A percentile compares a stretch with the other conserved stretches of the same genome.
Evolutionary conservation across 2,797 vertebrate species (phyloP).

Genomic region (Chelon labrosus): DNA sequence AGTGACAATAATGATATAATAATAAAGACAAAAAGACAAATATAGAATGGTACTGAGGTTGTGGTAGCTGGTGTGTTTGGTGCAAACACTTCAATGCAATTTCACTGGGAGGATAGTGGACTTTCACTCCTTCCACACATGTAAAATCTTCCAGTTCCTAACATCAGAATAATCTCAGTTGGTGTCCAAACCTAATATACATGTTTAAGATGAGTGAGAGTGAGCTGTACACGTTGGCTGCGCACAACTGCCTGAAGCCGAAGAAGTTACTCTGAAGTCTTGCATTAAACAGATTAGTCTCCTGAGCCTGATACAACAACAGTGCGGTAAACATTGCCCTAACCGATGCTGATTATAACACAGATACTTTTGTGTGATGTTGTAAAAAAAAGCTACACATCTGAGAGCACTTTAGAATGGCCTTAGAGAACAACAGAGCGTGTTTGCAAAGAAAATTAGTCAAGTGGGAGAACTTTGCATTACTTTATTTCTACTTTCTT

Average conservation of each 20-base stretch:
- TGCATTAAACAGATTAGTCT: background rate
- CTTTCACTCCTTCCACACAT: no score
- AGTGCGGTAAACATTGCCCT: background rate
- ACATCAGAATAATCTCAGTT: no score
- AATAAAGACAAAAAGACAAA: no score
- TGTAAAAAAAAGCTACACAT: background rate
- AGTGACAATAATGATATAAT: no score
- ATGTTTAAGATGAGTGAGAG: background rate
- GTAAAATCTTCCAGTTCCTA: no score
- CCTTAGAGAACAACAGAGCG: constrained; percentile 2
- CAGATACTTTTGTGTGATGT: background rate
- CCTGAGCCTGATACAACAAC: background rate
- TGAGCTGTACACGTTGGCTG: background rate
- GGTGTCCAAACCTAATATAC: no score
- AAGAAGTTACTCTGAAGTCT: no score
- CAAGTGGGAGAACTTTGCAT: background rate
- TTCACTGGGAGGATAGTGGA: no score
- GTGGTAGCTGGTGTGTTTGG: background rate
- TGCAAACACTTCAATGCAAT: constrained; percentile 4
- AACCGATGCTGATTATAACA: background rate
- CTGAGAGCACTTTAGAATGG: background rate
- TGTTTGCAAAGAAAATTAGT: background rate
- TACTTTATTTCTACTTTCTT: background rate
- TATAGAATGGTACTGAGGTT: background rate
- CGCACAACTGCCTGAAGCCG: background rate